Evolutionary conservation across 2,797 vertebrate genomes (phyloP).

Genomic region (Phrynocephalus vlangalii): DNA sequence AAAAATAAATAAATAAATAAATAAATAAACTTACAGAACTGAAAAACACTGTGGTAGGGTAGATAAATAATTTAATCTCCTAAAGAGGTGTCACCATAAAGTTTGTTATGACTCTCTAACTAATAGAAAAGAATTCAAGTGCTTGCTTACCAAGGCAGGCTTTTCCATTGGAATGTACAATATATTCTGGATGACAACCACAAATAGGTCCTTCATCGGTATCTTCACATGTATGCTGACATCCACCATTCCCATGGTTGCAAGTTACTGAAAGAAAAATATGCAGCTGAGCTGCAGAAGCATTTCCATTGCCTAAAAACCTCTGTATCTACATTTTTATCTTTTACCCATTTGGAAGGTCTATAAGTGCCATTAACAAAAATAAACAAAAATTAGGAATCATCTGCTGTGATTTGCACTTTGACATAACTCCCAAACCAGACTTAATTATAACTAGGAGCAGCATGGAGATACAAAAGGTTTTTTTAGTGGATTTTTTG

Average conservation of each 20-base stretch:
- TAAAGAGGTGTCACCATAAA: too few relatives aligned
- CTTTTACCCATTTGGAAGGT: not conserved
- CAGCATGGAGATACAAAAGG: not conserved
- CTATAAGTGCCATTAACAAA: not conserved
- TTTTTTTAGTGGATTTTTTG: constrained; percentile 11
- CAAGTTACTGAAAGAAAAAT: constrained; percentile 88
- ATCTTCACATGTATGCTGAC: constrained; percentile 96
- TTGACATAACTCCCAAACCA: constrained; percentile 1
- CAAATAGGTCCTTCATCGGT: constrained; percentile 89
- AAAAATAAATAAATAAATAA: too few relatives aligned
- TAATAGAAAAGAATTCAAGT: constrained; percentile 4
- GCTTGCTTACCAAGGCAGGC: constrained; percentile 90
- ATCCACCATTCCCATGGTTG: constrained; percentile 96
- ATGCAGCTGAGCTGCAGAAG: constrained; percentile 17
- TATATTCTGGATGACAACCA: constrained; percentile 92
- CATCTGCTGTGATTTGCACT: not conserved
- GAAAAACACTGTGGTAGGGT: too few relatives aligned
- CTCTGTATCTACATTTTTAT: rapidly evolving
- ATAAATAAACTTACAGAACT: too few relatives aligned
- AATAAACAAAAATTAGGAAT: not conserved
- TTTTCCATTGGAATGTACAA: constrained; percentile 87
- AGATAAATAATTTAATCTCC: too few relatives aligned
- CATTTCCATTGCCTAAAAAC: constrained; percentile 21
- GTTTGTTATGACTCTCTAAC: not conserved
- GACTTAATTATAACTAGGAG: constrained; percentile 2